A percentile compares a stretch with the other conserved stretches of the same genome.
These are phyloP conservation scores for Acronicta leporina DNA, from an alignment of 2,888 invertebrate genomes.

Conservation along the genomic window DNA sequence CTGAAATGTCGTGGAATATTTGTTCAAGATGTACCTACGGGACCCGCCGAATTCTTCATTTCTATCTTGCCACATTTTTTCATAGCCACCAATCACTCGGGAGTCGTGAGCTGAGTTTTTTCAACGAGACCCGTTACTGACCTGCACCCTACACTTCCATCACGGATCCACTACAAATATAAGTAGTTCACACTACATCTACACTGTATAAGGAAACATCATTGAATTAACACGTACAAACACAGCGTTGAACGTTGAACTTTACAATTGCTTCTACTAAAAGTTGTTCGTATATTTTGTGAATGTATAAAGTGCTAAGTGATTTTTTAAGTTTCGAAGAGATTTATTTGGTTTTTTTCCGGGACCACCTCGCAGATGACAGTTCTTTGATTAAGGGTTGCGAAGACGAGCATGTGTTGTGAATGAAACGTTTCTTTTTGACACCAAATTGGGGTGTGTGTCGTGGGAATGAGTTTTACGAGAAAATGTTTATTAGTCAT, in stretches of 20 bases:
- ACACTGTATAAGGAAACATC: constrained; percentile 30
- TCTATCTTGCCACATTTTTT: constrained; percentile 72
- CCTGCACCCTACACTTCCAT: constrained; percentile 66
- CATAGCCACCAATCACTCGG: constrained; percentile 75
- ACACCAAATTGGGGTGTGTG: constrained; percentile 47
- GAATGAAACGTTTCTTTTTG: constrained; percentile 55
- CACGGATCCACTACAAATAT: constrained; percentile 49
- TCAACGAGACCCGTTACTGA: constrained; percentile 77
- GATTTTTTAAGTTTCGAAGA: constrained; percentile 61
- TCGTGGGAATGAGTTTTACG: constrained; percentile 46
- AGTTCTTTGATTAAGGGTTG: constrained; percentile 66
- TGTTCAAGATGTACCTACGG: constrained; percentile 50
- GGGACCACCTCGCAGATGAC: constrained; percentile 69
- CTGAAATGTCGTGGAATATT: constrained; percentile 26
- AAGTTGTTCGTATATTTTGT: constrained; percentile 54
- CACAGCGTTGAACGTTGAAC: constrained; percentile 50
- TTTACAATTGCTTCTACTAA: constrained; percentile 11
- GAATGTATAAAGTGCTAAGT: constrained; percentile 70
- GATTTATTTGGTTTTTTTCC: constrained; percentile 62
- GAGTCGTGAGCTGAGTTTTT: constrained; percentile 83
- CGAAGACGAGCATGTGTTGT: constrained; percentile 61
- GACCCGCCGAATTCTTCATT: constrained; percentile 44
- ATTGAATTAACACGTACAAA: constrained; percentile 28
- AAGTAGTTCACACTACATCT: constrained; percentile 55
- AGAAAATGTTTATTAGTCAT: not conserved